A percentile compares a stretch with the other conserved stretches of the same genome.
These are phyloP conservation scores for Tonatia bakeri DNA, from an alignment of 2,113 vertebrate genomes.

Conservation along the genomic window DNA sequence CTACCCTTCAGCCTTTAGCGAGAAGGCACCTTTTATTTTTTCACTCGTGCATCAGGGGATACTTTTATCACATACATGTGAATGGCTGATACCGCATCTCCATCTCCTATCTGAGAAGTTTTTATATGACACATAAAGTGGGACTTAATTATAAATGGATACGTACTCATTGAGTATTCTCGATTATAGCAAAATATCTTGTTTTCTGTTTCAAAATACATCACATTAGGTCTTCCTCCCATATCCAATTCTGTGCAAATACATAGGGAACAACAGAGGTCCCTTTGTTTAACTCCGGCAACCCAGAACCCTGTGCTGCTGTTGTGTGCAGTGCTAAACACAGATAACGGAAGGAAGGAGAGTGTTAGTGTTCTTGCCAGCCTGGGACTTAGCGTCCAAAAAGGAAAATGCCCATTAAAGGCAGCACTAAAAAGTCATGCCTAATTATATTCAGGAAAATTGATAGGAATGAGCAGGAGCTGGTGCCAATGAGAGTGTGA, in stretches of 20 bases:
- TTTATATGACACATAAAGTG: not conserved
- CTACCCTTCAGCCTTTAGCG: not conserved
- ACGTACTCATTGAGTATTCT: not conserved
- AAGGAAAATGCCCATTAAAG: not conserved
- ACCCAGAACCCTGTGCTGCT: not conserved
- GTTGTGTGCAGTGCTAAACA: not conserved
- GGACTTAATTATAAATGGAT: not conserved
- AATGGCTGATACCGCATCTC: not conserved
- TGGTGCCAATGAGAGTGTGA: rapidly evolving
- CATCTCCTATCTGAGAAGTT: not conserved
- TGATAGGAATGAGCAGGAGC: not conserved
- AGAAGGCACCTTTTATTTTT: not conserved
- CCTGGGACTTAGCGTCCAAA: not conserved
- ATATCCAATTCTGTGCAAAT: not conserved
- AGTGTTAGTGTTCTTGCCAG: not conserved
- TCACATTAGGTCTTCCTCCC: not conserved
- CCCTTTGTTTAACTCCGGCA: not conserved
- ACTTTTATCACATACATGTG: not conserved
- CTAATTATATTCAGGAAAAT: not conserved
- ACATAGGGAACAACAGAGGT: not conserved
- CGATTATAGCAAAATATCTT: not conserved
- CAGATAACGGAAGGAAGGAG: not conserved
- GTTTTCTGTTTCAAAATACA: not conserved
- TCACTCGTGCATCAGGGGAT: not conserved
- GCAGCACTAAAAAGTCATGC: not conserved